Evolutionary conservation across 53 echinoderm and acorn worm genomes (phyloP).

Genomic region (Henricia sp.): DNA sequence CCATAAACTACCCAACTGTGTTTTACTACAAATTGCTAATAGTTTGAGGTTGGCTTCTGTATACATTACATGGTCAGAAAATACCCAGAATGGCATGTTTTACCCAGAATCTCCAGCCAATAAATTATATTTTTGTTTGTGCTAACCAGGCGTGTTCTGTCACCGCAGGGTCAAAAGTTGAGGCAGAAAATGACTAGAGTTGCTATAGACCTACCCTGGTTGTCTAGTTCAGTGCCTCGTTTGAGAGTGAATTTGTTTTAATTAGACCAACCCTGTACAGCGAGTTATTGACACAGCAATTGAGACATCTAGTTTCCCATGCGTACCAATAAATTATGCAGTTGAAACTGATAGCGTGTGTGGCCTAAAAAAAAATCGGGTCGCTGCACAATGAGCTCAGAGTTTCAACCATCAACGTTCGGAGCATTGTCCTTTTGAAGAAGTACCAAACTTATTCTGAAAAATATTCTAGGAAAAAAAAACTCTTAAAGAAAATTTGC

Average conservation of each 20-base stretch:
- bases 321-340: slow-evolving; percentile 23
- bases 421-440: too few relatives aligned
- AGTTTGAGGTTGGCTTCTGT: slow-evolving; percentile 30
- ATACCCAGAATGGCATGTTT: slow-evolving; percentile 14
- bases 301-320: slow-evolving; percentile 19
- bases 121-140: slow-evolving; percentile 47
- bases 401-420: too few relatives aligned
- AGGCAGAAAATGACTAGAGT: background rate
- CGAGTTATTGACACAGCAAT: slow-evolving; percentile 44
- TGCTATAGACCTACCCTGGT: slow-evolving; percentile 15
- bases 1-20: slow-evolving; percentile 10
- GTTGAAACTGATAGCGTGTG: slow-evolving; percentile 20
- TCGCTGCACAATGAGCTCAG: slow-evolving; percentile 14
- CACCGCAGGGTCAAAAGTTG: slow-evolving; percentile 31
- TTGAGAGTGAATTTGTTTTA: slow-evolving; percentile 26
- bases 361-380: slow-evolving; percentile 5
- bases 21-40: background rate
- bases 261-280: slow-evolving; percentile 20
- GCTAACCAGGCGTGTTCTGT: background rate
- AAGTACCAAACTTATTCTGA: too few relatives aligned
- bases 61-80: slow-evolving; percentile 25
- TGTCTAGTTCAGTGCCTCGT: too few relatives aligned
- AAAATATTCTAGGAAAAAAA: too few relatives aligned
- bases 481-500: too few relatives aligned
- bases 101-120: slow-evolving; percentile 32